Evolutionary conservation across 2,113 vertebrate genomes (phyloP).

Genomic region (Zootoca vivipara): DNA sequence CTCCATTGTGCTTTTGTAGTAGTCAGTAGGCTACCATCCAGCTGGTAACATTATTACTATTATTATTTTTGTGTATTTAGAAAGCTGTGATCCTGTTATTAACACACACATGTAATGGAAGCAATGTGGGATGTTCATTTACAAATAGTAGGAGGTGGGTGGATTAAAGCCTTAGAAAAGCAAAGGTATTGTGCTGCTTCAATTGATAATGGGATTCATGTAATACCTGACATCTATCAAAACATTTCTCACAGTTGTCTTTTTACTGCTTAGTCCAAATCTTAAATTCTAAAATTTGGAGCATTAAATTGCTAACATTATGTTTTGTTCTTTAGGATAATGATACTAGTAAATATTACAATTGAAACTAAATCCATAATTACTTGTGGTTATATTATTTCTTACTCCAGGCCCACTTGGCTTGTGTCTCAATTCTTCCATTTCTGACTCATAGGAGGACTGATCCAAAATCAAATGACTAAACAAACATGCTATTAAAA

Average conservation of each 20-base stretch:
- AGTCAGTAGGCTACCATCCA: slow-evolving; percentile 33
- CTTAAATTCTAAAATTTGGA: slow-evolving; percentile 59
- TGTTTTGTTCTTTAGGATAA: slow-evolving; percentile 64
- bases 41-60: slow-evolving; percentile 29
- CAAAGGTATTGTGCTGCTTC: slow-evolving; percentile 33
- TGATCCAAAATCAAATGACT: not conserved
- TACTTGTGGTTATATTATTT: slow-evolving; percentile 67
- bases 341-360: slow-evolving; percentile 60
- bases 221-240: slow-evolving; percentile 44
- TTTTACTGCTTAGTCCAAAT: slow-evolving; percentile 56
- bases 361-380: slow-evolving; percentile 67
- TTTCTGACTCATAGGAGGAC: not conserved
- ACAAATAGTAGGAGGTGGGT: slow-evolving; percentile 48
- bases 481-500: not conserved
- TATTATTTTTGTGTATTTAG: slow-evolving; percentile 19
- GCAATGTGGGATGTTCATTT: slow-evolving; percentile 30
- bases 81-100: slow-evolving; percentile 30
- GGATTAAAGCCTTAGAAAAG: slow-evolving; percentile 55
- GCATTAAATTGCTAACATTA: slow-evolving; percentile 60
- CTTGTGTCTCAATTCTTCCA: slow-evolving; percentile 17
- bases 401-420: slow-evolving; percentile 58
- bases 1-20: slow-evolving; percentile 40
- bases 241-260: slow-evolving; percentile 57
- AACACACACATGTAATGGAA: slow-evolving; percentile 46
- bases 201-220: slow-evolving; percentile 38